Percentiles rank a stretch among this genome's conserved stretches.
These are phyloP conservation scores for Nycticryphes semicollaris DNA, from an alignment of 2,113 vertebrate species.

Conservation along the genomic window DNA sequence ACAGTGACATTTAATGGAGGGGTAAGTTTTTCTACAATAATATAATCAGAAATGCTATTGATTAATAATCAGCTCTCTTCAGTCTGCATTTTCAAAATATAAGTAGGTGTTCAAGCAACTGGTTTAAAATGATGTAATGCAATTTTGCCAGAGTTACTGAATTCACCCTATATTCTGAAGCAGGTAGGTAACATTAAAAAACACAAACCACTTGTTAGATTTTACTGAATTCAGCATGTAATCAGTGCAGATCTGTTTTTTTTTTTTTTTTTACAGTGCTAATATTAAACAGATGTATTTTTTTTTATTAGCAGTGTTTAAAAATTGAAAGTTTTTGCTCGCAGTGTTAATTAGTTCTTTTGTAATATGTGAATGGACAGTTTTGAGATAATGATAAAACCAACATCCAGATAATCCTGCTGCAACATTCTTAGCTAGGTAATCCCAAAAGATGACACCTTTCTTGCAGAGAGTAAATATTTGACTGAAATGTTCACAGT, in stretches of 20 bases:
- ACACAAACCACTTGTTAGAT: neutral
- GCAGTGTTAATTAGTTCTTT: neutral
- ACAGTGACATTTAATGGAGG: constrained; percentile 57
- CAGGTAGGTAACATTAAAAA: neutral
- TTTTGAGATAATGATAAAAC: fast-evolving
- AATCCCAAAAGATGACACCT: neutral
- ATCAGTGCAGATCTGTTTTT: neutral
- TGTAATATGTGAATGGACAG: neutral
- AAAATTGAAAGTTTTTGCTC: neutral
- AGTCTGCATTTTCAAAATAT: neutral
- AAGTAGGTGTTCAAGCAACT: neutral
- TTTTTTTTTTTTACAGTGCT: neutral
- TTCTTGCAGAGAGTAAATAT: neutral
- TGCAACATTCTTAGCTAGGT: neutral
- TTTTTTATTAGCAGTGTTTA: neutral
- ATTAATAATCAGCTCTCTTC: neutral
- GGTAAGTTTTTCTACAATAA: constrained; percentile 40
- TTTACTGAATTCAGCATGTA: neutral
- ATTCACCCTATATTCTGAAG: neutral
- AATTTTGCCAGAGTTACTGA: neutral
- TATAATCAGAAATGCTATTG: neutral
- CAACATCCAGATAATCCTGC: neutral
- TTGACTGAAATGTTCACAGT: neutral
- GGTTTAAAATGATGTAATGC: neutral
- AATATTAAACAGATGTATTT: neutral